Evolutionary conservation across 2,113 vertebrate genomes (phyloP).

Genomic region (Mormyrus lacerda): DNA sequence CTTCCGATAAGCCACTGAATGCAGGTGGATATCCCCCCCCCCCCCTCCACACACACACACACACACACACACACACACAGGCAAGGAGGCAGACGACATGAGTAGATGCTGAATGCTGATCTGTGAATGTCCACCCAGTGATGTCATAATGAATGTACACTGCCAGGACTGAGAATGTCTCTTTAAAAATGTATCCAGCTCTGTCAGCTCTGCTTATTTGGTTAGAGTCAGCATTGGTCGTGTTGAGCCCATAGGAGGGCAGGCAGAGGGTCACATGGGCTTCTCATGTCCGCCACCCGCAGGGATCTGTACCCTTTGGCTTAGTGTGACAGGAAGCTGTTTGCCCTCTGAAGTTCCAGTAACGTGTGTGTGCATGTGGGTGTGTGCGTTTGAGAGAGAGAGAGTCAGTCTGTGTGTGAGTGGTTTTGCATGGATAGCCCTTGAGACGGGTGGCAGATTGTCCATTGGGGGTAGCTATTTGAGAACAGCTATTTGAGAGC

Average conservation of each 20-base stretch:
- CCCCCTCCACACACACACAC: neutral
- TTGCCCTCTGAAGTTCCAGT: neutral
- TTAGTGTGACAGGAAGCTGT: neutral
- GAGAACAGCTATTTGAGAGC: neutral
- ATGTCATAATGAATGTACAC: neutral
- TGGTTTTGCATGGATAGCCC: neutral
- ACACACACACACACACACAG: neutral
- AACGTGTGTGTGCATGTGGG: neutral
- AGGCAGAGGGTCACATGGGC: neutral
- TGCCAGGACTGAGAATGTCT: neutral
- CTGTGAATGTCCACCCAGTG: neutral
- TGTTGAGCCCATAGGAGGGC: neutral
- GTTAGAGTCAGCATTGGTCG: neutral
- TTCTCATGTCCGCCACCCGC: neutral
- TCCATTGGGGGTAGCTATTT: neutral
- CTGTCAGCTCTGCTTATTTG: neutral
- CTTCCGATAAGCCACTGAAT: neutral
- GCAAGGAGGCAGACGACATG: neutral
- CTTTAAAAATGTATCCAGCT: neutral
- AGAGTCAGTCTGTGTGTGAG: neutral
- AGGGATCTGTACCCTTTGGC: neutral
- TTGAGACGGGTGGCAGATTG: neutral
- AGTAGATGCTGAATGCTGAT: neutral
- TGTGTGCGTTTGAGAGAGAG: neutral
- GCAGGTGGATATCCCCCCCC: neutral